Evolutionary conservation across 64 coral and sea anemone genomes (phyloP), one percentile per base, ranked within the genome.

Genomic region (Stichodactyla mertensii): DNA sequence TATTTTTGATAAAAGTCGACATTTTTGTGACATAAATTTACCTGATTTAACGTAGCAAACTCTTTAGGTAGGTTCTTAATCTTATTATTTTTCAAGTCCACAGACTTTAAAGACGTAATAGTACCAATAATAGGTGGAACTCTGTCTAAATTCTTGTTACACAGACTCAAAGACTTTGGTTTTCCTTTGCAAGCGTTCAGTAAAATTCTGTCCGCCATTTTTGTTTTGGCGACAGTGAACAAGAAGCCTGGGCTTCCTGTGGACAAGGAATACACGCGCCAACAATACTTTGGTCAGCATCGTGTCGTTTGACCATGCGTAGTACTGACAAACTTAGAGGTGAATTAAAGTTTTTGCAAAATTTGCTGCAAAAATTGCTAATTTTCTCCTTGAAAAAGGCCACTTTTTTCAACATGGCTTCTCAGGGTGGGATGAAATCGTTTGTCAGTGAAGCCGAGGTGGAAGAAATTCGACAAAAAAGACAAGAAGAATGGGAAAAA

Each of bases 401-500:
- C 24, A 11, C 12, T 26, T 74, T 9, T 74, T 12, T 74, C 2
- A 13, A 74, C 24, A 85, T 85, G 83, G 14, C 83, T 26, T 18
- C 51, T 61, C 54, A 54, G 55, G 36, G 80, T 15, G 67, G 86
- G 18, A 24, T 92, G 18, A 92, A 92, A 57, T 97, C 94, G 19
- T 97, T 97, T 90, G 82, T 97, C 8, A 90, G 87, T 19, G 94
- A 97, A 86, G 78, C 69, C 36, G 88, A 97, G 79, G 88, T 87
- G 31, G 94, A 90, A 6, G 91, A 97, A 16, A 82, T 93, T 78
- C 91, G 92, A 8, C 54, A 97, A 61, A 93, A 89, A 79, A 92
- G 81, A 78, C 94, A 97, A 81, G 84, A 97, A 93, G 94, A 97
- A 85, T 97, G 94, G 94, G 94, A 97, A 77, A 97, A 87, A 97